A percentile compares a stretch with the other conserved stretches of the same genome.
These are phyloP conservation scores for Sinocyclocheilus grahami DNA, from an alignment of 2,113 vertebrate species.

Conservation along the genomic window DNA sequence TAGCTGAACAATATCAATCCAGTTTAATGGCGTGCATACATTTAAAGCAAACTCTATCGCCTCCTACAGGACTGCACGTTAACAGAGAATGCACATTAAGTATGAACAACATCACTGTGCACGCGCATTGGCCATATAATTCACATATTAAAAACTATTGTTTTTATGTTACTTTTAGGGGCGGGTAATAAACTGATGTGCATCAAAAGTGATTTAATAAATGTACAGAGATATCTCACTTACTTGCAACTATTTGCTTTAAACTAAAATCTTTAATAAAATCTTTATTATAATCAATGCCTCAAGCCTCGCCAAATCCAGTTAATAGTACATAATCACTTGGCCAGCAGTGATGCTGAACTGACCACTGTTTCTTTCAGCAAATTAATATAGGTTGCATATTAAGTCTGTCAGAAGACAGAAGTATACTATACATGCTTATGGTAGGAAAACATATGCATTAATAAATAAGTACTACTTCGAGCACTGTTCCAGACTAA, in stretches of 20 bases:
- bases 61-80: too few species aligned
- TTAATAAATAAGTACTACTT: not conserved
- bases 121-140: not conserved
- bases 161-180: not conserved
- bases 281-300: not conserved
- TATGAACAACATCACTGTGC: not conserved
- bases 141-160: not conserved
- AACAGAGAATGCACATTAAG: not conserved
- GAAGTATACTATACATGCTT: not conserved
- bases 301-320: not conserved
- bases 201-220: not conserved
- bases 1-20: too few species aligned
- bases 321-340: not conserved
- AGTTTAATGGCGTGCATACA: too few species aligned
- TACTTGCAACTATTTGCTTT: not conserved
- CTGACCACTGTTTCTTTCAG: not conserved
- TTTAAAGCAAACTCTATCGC: too few species aligned
- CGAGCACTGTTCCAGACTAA: not conserved
- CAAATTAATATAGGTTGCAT: not conserved
- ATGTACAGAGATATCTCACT: not conserved
- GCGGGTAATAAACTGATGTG: not conserved
- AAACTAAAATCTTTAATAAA: not conserved
- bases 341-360: not conserved
- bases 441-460: not conserved
- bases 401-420: not conserved